A percentile compares a stretch with the other conserved stretches of the same genome.
phyloP scores from a whole-genome alignment of 2,797 vertebrate genomes.

The Buceros bicornis region DNA sequence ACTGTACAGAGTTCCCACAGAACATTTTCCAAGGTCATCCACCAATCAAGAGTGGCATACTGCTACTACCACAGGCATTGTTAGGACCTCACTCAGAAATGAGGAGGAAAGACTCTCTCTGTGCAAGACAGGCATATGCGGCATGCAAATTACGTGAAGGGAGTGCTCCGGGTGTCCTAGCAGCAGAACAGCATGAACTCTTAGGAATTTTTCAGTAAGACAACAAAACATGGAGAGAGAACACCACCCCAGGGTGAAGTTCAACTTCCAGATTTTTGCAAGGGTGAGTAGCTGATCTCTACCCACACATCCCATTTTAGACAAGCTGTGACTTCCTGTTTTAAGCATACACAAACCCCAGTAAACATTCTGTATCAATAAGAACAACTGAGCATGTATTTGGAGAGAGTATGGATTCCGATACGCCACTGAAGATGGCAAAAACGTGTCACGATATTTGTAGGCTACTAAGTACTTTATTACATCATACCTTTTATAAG shows the following conservation, averaged over 20 bases:
- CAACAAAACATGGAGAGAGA: neutral
- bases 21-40: neutral
- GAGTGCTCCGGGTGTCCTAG: neutral
- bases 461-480: neutral
- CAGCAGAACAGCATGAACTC: neutral
- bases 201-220: neutral
- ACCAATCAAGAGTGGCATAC: neutral
- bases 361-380: neutral
- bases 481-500: conserved; percentile 91
- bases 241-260: neutral
- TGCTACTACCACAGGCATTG: neutral
- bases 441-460: neutral
- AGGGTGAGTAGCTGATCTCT: neutral
- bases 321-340: neutral
- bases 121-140: fast-evolving
- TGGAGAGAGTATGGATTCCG: neutral
- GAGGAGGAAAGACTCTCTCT: neutral
- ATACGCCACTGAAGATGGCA: neutral
- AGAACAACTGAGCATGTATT: neutral
- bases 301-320: neutral
- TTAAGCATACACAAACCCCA: neutral
- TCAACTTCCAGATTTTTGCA: neutral
- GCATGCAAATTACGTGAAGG: neutral
- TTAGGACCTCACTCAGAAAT: neutral
- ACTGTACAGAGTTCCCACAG: neutral